Evolutionary conservation across 2,888 invertebrate genomes (phyloP), one percentile per base, ranked within the genome.

Genomic region (Heliconius hortense): DNA sequence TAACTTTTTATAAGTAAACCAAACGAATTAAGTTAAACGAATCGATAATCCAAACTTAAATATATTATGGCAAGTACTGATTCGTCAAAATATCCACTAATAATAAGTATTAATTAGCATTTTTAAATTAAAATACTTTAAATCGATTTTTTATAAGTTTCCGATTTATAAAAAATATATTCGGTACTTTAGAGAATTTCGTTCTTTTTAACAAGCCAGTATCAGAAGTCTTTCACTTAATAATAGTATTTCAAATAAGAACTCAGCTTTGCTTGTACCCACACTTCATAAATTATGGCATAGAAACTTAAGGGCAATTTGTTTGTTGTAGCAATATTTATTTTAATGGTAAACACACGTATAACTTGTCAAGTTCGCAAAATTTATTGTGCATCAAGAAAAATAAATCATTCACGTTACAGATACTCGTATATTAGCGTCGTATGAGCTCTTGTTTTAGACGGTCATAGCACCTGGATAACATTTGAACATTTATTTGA

Each of bases 351-450:
- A 66, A 35, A 24, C 64, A 24, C 39, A 66, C 24, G 24, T 66
- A 15, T 24, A 24, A 39, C 24, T 39, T 66, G 64, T 66, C 39
- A 66, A 66, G 39, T 39, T 39, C 39, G 24, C 24, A 39, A 66
- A 66, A 66, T 66, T 66, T 66, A 66, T 66, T 35, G 64, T 66
- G 24, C 39, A 39, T 66, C 24, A 66, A 66, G 64, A 39, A 39
- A 66, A 66, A 66, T 66, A 66, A 66, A 66, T 66, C 64, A 66
- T 66, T 66, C 35, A 13, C 35, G 39, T n/a, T 39, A 66, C 39
- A 66, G 24, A 64, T 64, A 35, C 1, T 2, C 35, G 35, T 35
- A 64, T 64, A 64, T 64, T 64, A n/a, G 24, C n/a, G 39, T 39
- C 1, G 64, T 39, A 39, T 7, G 64, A 35, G 39, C 64, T 66